Evolutionary conservation across 2,113 vertebrate species (phyloP), one percentile per base, ranked within the genome.

Genomic region (Stictonetta naevosa): DNA sequence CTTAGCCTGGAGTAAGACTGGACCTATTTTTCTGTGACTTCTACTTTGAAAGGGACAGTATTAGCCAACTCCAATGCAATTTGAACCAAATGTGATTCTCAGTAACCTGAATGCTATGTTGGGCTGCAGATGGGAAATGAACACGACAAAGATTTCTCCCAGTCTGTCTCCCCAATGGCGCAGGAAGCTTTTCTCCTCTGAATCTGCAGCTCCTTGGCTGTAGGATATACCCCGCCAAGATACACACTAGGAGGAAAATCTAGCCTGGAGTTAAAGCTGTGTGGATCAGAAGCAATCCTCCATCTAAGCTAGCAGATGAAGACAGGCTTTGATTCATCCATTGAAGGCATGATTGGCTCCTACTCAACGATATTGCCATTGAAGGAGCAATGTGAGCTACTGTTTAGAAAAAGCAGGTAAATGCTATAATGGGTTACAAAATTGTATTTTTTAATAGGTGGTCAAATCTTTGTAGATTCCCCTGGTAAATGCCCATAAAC

Each of bases 281-380:
- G 10, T 46, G 76, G 36, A 46, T 63, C 21, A 31, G 10, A 77
- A 93, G 52, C 10, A 59, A 59, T 29, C 15, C 10, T 71, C 26
- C 26, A 46, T 23, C 52, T 80, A 42, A 88, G 26, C 26, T 48
- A 21, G 42, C 13, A 89, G 21, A 28, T 6, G 16, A 66, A 50
- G 59, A 62, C 13, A 26, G 80, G 21, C 1, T 81, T 86, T 67
- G 66, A 46, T 64, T 86, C 44, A 38, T 23, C 42, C 33, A 33
- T 0, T 58, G 63, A 38, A 5, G 6, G 5, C 31, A 55, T 3
- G 4, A 59, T 15, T 50, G 56, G 6, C 13, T 78, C 29, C 42
- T 40, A 59, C 21, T 29, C 42, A 34, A 20, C 31, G 11, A 50
- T 2, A 0, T 1, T 67, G 28, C 29, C 26, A 13, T 1, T 53